phyloP scores from a whole-genome alignment of 2,113 vertebrate species.

The Holacanthus passer region DNA sequence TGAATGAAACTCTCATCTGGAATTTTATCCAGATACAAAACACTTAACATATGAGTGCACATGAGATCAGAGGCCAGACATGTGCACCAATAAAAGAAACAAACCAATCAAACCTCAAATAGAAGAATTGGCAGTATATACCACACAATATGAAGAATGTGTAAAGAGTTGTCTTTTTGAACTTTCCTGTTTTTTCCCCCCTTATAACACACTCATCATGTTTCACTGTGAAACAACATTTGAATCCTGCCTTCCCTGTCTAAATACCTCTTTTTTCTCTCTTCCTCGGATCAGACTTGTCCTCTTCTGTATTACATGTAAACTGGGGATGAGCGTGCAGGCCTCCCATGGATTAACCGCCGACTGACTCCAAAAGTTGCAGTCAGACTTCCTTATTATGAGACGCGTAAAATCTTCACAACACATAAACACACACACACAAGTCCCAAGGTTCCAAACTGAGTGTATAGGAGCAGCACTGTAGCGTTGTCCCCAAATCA shows the following conservation, averaged over 20 bases:
- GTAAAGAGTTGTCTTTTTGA: background rate
- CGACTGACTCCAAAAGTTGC: conserved; percentile 72
- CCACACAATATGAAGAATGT: too few species aligned
- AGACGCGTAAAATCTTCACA: conserved; percentile 54
- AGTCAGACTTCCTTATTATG: conserved; percentile 58
- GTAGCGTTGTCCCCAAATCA: conserved; percentile 63
- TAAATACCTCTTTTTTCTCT: conserved; percentile 11
- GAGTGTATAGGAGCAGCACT: conserved; percentile 25
- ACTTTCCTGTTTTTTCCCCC: background rate
- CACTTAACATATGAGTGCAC: too few species aligned
- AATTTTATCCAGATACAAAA: background rate
- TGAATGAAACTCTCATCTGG: background rate
- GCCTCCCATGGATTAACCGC: conserved; percentile 70
- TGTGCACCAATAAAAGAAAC: background rate
- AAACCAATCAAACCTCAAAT: background rate
- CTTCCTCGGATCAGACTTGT: conserved; percentile 32
- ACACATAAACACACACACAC: conserved; percentile 1
- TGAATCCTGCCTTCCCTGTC: background rate
- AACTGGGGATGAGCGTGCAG: conserved; percentile 55
- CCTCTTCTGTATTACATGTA: conserved; percentile 41
- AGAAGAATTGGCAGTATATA: background rate
- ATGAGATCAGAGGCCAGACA: background rate
- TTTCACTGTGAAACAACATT: background rate
- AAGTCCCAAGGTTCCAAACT: conserved; percentile 47
- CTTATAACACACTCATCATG: background rate